Evolutionary conservation across 53 echinoderm and acorn worm species (phyloP).

Genomic region (Luidia sarsii): DNA sequence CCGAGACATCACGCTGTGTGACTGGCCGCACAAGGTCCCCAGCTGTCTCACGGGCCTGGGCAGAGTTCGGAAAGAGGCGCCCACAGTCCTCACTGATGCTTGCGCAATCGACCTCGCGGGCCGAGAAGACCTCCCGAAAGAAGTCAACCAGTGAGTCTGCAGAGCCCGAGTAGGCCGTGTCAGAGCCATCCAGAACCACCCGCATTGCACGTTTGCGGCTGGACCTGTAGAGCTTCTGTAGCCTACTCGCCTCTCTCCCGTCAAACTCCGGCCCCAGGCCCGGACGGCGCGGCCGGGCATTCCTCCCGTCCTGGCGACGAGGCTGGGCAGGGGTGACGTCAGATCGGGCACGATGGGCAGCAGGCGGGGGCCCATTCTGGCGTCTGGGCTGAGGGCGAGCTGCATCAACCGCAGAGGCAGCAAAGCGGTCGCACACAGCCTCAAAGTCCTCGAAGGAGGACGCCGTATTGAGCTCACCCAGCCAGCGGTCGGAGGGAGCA

Average conservation of each 20-base stretch:
- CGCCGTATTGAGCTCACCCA: not conserved
- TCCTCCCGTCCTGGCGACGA: not conserved
- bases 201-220: conserved; percentile 24
- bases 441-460: conserved; percentile 1
- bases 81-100: not conserved
- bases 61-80: not conserved
- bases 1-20: not conserved
- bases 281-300: not conserved
- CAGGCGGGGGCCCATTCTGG: not conserved
- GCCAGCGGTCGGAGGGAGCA: too few relatives aligned
- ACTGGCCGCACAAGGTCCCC: not conserved
- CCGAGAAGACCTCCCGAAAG: conserved; percentile 14
- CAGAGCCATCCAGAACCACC: conserved; percentile 20
- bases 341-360: not conserved
- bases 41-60: not conserved
- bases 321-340: too few relatives aligned
- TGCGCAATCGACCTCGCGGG: not conserved
- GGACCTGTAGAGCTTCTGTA: conserved; percentile 17
- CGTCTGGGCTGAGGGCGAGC: not conserved
- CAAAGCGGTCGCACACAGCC: conserved; percentile 5
- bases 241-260: not conserved
- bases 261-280: conserved; percentile 14
- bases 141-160: not conserved
- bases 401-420: not conserved
- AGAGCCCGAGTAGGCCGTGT: not conserved